Base-by-base conservation (phyloP, 1,140 invertebrate species). In the Alviniconcha marisindica region DNA sequence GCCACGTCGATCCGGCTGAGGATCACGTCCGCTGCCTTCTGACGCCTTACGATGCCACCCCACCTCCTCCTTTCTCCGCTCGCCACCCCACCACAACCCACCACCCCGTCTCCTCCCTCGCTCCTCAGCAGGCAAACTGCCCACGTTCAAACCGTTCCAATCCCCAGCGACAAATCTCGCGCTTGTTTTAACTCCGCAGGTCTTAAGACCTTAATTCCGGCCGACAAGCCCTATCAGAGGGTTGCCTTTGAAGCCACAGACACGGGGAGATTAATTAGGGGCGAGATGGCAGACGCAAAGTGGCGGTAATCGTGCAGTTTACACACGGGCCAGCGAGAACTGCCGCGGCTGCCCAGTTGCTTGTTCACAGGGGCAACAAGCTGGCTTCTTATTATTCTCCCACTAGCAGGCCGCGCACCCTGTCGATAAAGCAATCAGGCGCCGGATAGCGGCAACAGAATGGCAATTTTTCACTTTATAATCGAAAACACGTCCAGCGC, bases 361-460 rank as follows among this genome's bases (percentile, higher is more conserved):
- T 33, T 14, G 38, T 71, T 18, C 69, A 40, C 2, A n/a, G 56
- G 69, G 24, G 69, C 36, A 40, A 71, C 69, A 71, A 40, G 69
- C 33, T 5, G 69, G 36, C 69, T 71, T 33, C 33, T 71, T 71
- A 71, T 71, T 71, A 71, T 71, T 71, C 69, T 71, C 14, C 36
- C 3, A 71, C 69, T 71, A 71, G 21, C 18, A 24, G 33, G 69
- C 33, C 69, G 24, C 10, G 15, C 3, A 36, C 14, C 14, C 69
- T 71, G 69, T 71, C 69, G 69, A 71, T 71, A 71, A 71, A 71
- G 69, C 69, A 71, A 71, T 71, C 69, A 71, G 69, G 69, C 69
- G 36, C 2, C 4, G 33, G 36, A 24, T 14, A 40, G 69, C 33
- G 69, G 36, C 69, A 14, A 71, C 36, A 14, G 36, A 38, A 71